These are phyloP conservation scores for Falco peregrinus DNA, from an alignment of 2,797 vertebrate species.

Conservation along the genomic window DNA sequence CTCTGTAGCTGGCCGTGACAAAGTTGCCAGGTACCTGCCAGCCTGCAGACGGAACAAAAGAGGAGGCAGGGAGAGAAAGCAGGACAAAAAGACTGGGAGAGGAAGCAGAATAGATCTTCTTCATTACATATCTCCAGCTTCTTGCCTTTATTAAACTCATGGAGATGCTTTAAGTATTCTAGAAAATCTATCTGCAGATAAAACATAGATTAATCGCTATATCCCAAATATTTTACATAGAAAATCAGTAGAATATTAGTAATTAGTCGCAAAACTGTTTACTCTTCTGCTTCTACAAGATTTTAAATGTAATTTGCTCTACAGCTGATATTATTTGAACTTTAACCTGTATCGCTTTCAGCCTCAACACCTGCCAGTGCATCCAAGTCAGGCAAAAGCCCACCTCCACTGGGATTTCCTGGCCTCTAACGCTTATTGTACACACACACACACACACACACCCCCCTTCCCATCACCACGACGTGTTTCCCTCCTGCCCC, in stretches of 20 bases:
- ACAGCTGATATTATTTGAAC: not conserved
- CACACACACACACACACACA: not conserved
- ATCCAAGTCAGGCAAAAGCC: not conserved
- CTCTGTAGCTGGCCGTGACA: not conserved
- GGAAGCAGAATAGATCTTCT: no score
- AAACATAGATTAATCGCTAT: not conserved
- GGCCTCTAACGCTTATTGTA: fast-evolving
- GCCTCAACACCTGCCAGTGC: not conserved
- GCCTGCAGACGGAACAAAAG: not conserved
- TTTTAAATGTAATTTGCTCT: not conserved
- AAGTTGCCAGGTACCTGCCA: not conserved
- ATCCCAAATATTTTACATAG: not conserved
- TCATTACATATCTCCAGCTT: not conserved
- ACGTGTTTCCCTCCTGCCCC: not conserved
- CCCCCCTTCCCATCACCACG: fast-evolving
- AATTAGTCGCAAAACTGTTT: not conserved
- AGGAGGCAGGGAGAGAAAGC: not conserved
- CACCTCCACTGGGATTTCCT: not conserved
- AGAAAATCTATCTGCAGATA: not conserved
- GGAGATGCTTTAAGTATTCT: not conserved
- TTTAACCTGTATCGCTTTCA: not conserved
- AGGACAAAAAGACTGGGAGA: not conserved
- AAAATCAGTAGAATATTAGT: not conserved
- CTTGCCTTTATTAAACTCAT: fast-evolving
- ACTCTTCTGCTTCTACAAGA: not conserved